phyloP scores from a whole-genome alignment of 2,797 vertebrate species.

The Choloepus didactylus region DNA sequence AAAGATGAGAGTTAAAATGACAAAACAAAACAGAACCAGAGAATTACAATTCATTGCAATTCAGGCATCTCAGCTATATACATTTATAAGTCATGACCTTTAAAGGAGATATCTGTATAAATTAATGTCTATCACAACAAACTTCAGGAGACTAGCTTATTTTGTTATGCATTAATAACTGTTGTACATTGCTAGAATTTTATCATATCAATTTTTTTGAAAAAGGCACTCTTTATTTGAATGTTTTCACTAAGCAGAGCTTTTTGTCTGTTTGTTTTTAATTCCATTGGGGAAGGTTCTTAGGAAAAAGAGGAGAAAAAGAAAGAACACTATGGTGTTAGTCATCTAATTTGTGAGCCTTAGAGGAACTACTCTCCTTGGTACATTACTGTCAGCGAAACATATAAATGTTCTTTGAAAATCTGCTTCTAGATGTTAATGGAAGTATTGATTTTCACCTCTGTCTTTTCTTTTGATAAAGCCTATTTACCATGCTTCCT shows the following conservation, averaged over 20 bases:
- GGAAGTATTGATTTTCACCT: slow-evolving; percentile 69
- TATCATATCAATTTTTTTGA: background rate
- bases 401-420: slow-evolving; percentile 61
- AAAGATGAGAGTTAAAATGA: background rate
- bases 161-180: slow-evolving; percentile 13
- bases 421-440: slow-evolving; percentile 68
- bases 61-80: background rate
- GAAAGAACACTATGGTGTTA: background rate
- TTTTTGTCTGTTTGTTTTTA: slow-evolving; percentile 50
- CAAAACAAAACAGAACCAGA: background rate
- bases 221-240: background rate
- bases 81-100: background rate
- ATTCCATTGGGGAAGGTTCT: slow-evolving; percentile 5
- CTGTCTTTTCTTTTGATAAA: slow-evolving; percentile 23
- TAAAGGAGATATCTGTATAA: background rate
- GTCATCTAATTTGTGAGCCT: slow-evolving; percentile 35
- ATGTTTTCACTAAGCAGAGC: background rate
- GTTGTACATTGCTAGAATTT: background rate
- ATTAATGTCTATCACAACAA: background rate
- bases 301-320: slow-evolving; percentile 42
- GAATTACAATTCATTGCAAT: background rate
- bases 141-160: background rate
- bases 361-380: slow-evolving; percentile 28
- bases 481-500: slow-evolving; percentile 34
- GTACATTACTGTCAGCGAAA: slow-evolving; percentile 66